Percentiles rank a stretch among this genome's conserved stretches.
Evolutionary conservation across 2,113 vertebrate species (phyloP).

Genomic region (Megalops atlanticus): DNA sequence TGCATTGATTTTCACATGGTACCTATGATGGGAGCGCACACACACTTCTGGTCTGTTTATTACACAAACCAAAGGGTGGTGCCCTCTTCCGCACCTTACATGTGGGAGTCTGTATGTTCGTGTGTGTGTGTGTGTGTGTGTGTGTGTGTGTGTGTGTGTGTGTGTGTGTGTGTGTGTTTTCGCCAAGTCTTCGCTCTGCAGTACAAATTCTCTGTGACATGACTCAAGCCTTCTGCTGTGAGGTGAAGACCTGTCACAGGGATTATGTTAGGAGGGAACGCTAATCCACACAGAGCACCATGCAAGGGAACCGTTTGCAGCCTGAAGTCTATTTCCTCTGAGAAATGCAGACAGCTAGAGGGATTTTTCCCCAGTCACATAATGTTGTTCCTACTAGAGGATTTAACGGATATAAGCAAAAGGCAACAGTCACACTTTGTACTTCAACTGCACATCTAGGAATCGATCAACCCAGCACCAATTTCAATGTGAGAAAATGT

Average conservation of each 20-base stretch:
- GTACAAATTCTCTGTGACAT: neutral
- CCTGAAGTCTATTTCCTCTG: neutral
- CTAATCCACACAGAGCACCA: constrained; percentile 1
- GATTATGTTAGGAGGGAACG: constrained; percentile 2
- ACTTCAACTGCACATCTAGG: too few species aligned
- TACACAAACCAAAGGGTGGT: neutral
- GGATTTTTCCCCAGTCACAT: neutral
- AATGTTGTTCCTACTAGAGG: neutral
- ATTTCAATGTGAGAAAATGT: too few species aligned
- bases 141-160: neutral
- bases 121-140: neutral
- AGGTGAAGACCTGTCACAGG: neutral
- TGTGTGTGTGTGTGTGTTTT: neutral
- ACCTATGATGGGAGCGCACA: neutral
- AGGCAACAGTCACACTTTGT: too few species aligned
- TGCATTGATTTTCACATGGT: neutral
- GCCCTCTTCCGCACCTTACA: neutral
- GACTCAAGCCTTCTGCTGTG: neutral
- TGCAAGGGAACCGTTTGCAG: neutral
- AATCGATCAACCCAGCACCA: too few species aligned
- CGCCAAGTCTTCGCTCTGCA: neutral
- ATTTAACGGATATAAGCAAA: neutral
- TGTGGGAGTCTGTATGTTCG: neutral
- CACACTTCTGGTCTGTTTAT: neutral
- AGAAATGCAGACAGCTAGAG: neutral